Base-by-base conservation (phyloP, 2,113 vertebrate genomes). In the Oostethus manadensis region DNA sequence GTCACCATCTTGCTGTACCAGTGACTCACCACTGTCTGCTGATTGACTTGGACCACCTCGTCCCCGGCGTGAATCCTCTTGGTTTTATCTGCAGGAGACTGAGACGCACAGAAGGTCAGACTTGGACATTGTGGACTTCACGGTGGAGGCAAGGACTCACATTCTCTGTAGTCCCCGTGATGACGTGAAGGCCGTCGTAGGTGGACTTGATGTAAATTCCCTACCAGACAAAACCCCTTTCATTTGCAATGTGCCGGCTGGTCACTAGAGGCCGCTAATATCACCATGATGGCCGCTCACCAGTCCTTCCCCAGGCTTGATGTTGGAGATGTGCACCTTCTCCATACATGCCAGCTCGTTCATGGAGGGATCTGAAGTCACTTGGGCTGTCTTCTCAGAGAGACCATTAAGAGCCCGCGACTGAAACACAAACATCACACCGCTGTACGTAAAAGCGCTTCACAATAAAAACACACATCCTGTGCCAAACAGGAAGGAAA, bases 141-240 rank as follows among this genome's bases (percentile, higher is more conserved):
- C 18, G 23, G 6, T 10, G 26, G 1, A n/a, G 10, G 40, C 40
- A 40, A 38, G 11, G n/a, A 93, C 95, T 95, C 88, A 99, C 97
- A 0, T 98, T 91, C 88, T 99, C 95, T 2, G 94, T 98, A 26
- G 96, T 99, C 60, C 96, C 97, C 1, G 97, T 99, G 82, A 99
- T 93, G 74, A 99, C 88, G 29, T 99, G 97, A 15, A 96, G 86
- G 13, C 97, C 97, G 38, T 99, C 94, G 21, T 98, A 98, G 11
- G 96, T 99, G 56, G 97, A 99, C 68, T 97, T 98, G 81, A 99
- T 98, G 84, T 98, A 99, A 90, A 99, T 95, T 51, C 96, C 96
- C 97, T 99, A 84, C 56, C 38, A 44, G 29, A 55, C 29, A 0
- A 56, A 48, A 44, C 40, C 62, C 17, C 55, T 8, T 2, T 14